Percentiles rank a stretch among this genome's conserved stretches.
phyloP scores from a whole-genome alignment of 2,888 invertebrate genomes.

The Acanthoscelides obtectus region DNA sequence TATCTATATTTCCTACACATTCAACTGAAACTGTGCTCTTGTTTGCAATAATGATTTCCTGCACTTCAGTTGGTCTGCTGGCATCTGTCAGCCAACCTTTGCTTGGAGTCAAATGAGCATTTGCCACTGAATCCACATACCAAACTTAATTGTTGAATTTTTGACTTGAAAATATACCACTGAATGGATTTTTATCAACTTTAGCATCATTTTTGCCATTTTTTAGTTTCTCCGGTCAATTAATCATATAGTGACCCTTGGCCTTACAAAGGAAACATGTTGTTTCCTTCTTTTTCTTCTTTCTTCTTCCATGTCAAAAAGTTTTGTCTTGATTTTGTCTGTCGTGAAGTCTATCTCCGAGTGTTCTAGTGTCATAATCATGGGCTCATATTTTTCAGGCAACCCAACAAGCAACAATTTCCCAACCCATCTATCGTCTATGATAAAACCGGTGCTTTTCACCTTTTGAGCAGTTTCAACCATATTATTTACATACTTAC shows the following conservation, averaged over 20 bases:
- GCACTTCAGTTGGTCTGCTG: constrained; percentile 2
- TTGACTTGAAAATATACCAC: constrained; percentile 10
- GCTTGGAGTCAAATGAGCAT: constrained; percentile 20
- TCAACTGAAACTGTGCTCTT: constrained; percentile 8
- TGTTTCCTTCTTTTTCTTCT: constrained; percentile 10
- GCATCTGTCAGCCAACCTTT: constrained; percentile 11
- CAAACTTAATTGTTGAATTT: constrained; percentile 22
- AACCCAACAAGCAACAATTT: too few species aligned
- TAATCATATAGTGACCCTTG: constrained; percentile 24
- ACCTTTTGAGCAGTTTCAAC: too few species aligned
- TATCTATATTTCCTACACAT: constrained; percentile 7
- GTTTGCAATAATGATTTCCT: constrained; percentile 15
- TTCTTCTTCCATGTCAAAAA: constrained; percentile 24
- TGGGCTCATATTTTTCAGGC: too few species aligned
- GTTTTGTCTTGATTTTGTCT: constrained; percentile 30
- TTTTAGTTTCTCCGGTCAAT: constrained; percentile 11
- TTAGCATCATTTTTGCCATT: background rate
- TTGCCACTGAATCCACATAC: constrained; percentile 31
- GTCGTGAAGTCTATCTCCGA: constrained; percentile 23
- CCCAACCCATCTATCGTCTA: too few species aligned
- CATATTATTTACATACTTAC: too few species aligned
- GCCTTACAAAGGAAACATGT: constrained; percentile 23
- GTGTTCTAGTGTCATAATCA: too few species aligned
- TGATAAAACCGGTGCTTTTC: too few species aligned
- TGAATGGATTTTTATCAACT: constrained; percentile 7